Evolutionary conservation across 2,888 invertebrate genomes (phyloP).

Genomic region (Buathra laborator): DNA sequence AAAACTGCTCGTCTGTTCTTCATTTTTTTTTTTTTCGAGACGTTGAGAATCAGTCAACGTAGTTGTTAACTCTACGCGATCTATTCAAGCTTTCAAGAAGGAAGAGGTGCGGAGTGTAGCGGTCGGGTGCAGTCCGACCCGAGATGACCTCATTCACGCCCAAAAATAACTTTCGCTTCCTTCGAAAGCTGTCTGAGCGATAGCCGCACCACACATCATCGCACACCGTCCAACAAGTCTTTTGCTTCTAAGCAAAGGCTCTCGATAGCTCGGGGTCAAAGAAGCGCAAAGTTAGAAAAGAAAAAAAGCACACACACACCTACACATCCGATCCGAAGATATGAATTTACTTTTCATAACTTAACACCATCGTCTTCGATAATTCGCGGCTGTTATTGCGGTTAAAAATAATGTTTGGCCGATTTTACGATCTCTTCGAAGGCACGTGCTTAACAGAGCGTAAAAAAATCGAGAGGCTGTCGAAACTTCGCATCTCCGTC

Average conservation of each 20-base stretch:
- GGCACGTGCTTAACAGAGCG: conserved; percentile 62
- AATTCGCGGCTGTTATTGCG: conserved; percentile 33
- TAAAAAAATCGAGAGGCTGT: conserved; percentile 62
- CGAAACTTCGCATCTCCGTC: conserved; percentile 51
- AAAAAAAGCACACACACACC: conserved; percentile 10
- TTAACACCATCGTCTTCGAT: background rate
- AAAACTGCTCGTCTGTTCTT: background rate
- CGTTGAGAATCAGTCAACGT: background rate
- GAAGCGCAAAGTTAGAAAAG: background rate
- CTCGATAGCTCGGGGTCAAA: conserved; percentile 47
- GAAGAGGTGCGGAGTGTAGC: conserved; percentile 45
- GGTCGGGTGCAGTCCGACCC: conserved; percentile 61
- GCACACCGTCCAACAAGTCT: conserved; percentile 20
- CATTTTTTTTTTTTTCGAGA: background rate
- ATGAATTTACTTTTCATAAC: conserved; percentile 3
- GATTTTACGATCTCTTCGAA: conserved; percentile 45
- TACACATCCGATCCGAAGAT: background rate
- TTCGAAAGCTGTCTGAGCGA: conserved; percentile 64
- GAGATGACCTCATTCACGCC: conserved; percentile 79
- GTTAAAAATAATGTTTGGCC: conserved; percentile 2
- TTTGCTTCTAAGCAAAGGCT: conserved; percentile 26
- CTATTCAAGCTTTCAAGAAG: conserved; percentile 27
- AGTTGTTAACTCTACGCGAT: conserved; percentile 2
- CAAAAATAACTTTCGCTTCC: conserved; percentile 80
- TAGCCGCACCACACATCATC: conserved; percentile 49